Evolutionary conservation across 2,113 vertebrate genomes (phyloP).

Genomic region (Spea bombifrons): DNA sequence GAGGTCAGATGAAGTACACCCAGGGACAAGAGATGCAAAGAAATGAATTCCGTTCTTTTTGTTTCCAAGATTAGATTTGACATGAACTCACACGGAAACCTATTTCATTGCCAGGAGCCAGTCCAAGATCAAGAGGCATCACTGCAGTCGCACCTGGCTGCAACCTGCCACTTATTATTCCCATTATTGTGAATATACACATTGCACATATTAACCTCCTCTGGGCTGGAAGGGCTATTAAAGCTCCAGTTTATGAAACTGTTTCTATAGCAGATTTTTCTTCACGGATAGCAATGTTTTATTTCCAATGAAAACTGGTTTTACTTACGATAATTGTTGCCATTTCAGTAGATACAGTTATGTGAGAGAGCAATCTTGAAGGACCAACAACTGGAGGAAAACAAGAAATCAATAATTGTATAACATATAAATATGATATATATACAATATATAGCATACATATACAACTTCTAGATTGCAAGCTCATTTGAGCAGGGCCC

Average conservation of each 20-base stretch:
- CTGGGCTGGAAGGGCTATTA: background rate
- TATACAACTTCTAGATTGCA: no score
- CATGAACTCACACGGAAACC: slow-evolving; percentile 48
- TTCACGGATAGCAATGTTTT: no score
- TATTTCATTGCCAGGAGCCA: slow-evolving; percentile 53
- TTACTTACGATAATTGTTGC: no score
- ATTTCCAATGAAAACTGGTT: no score
- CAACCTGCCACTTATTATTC: slow-evolving; percentile 32
- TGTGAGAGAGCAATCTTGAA: background rate
- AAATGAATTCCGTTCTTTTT: slow-evolving; percentile 53
- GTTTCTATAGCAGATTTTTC: no score
- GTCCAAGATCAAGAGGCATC: slow-evolving; percentile 49
- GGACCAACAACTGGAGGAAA: background rate
- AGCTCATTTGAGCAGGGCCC: no score
- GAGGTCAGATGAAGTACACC: slow-evolving; percentile 48
- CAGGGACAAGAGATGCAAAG: slow-evolving; percentile 45
- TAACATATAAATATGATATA: background rate
- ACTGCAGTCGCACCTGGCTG: slow-evolving; percentile 19
- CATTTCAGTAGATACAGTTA: background rate
- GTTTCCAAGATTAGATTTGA: slow-evolving; percentile 54
- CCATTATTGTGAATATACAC: slow-evolving; percentile 17
- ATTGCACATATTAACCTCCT: slow-evolving; percentile 9
- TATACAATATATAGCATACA: background rate
- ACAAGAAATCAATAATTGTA: background rate
- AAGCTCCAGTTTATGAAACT: no score